A percentile compares a stretch with the other conserved stretches of the same genome.
Conservation (phyloP, 2,113 vertebrate genomes). For the Leptosomus discolor region DNA sequence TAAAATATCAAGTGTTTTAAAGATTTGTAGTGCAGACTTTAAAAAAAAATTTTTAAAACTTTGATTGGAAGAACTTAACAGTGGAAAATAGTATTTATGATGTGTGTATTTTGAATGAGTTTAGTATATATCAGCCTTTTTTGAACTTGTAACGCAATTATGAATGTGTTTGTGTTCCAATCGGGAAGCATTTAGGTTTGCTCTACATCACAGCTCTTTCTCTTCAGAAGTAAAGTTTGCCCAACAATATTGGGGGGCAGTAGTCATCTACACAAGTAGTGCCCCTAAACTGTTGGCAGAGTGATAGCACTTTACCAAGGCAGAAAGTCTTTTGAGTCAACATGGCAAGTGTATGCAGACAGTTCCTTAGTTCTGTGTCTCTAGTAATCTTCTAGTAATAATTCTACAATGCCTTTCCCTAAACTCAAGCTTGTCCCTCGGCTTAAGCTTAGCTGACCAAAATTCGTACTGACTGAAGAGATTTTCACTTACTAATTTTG, state of each 20-base stretch:
- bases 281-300: background rate
- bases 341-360: background rate
- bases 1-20: background rate
- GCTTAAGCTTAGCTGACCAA: background rate
- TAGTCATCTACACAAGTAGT: background rate
- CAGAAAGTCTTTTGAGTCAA: background rate
- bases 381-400: background rate
- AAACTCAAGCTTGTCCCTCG: background rate
- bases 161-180: background rate
- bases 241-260: accelerated
- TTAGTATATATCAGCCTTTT: background rate
- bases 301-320: background rate
- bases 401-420: background rate
- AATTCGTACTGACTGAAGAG: background rate
- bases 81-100: background rate
- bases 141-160: background rate
- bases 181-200: background rate
- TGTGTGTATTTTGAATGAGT: background rate
- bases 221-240: background rate
- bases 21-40: background rate
- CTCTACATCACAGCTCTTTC: background rate
- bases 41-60: background rate
- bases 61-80: background rate
- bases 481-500: background rate
- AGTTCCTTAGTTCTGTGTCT: background rate